Conservation (phyloP, 1,140 invertebrate genomes). For the Melanaphis sacchari region DNA sequence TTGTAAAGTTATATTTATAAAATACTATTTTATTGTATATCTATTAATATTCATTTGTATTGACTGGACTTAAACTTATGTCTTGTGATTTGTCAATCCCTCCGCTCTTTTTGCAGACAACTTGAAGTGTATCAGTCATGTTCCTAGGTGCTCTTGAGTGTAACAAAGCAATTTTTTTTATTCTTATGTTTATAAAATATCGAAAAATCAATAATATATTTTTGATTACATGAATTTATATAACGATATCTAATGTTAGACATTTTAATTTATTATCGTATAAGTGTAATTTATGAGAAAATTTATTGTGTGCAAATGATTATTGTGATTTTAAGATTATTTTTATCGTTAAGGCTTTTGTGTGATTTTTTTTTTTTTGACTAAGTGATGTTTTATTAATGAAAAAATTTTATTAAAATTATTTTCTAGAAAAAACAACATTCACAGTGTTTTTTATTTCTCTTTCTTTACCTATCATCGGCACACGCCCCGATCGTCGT, state of each 20-base stretch:
- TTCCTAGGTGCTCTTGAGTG: slow-evolving; percentile 55
- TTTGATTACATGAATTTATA: slow-evolving; percentile 31
- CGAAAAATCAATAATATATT: slow-evolving; percentile 27
- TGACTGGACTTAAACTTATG: slow-evolving; percentile 28
- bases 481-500: not conserved
- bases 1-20: slow-evolving; percentile 11
- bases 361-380: slow-evolving; percentile 52
- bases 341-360: slow-evolving; percentile 52
- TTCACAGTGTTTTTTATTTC: not conserved
- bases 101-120: slow-evolving; percentile 44
- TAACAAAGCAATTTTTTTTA: slow-evolving; percentile 42
- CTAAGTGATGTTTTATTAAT: slow-evolving; percentile 56
- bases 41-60: slow-evolving; percentile 25
- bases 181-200: slow-evolving; percentile 24
- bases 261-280: slow-evolving; percentile 33
- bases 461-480: not conserved
- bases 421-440: slow-evolving; percentile 38
- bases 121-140: slow-evolving; percentile 46
- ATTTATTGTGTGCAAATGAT: slow-evolving; percentile 45
- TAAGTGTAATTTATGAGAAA: slow-evolving; percentile 5
- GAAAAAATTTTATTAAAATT: slow-evolving; percentile 53
- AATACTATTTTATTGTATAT: slow-evolving; percentile 17
- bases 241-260: not conserved
- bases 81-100: slow-evolving; percentile 35
- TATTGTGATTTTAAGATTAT: slow-evolving; percentile 56